phyloP scores from a whole-genome alignment of 2,888 invertebrate species.

The Trileptium ribeirensis region DNA sequence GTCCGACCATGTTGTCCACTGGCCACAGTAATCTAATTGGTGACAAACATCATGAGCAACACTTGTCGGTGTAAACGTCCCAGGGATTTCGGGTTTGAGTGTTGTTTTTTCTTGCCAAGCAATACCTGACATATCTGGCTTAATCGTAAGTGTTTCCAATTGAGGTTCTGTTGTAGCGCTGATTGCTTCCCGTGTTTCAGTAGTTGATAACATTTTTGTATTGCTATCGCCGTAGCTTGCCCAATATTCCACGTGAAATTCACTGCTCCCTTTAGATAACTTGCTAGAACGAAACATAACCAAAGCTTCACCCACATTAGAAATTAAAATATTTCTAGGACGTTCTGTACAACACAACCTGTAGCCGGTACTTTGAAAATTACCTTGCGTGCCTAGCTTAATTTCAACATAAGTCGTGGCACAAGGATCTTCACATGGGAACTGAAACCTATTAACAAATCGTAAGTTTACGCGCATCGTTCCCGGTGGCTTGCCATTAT shows the following conservation, averaged over 20 bases:
- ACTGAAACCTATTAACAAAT: constrained; percentile 37
- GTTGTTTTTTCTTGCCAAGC: no score
- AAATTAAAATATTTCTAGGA: constrained; percentile 40
- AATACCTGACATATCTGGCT: no score
- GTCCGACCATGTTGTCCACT: constrained; percentile 42
- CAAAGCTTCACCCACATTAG: constrained; percentile 42
- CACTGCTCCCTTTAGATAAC: constrained; percentile 9
- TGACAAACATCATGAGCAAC: not conserved
- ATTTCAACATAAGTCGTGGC: constrained; percentile 47
- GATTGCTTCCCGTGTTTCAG: not conserved
- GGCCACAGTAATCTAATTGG: constrained; percentile 37
- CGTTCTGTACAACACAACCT: constrained; percentile 44
- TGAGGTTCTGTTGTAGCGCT: not conserved
- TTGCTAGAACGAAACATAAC: constrained; percentile 41
- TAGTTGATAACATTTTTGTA: no score
- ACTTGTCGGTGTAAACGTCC: constrained; percentile 9
- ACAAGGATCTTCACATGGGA: constrained; percentile 46
- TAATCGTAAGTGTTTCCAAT: no score
- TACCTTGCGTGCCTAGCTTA: constrained; percentile 41
- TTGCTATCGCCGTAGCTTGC: not conserved
- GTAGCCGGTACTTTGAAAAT: constrained; percentile 43
- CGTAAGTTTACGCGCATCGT: constrained; percentile 41
- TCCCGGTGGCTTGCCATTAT: constrained; percentile 23
- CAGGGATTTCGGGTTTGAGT: no score
- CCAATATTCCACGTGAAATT: not conserved